These are phyloP conservation scores for Xenus cinereus DNA, from an alignment of 2,113 vertebrate genomes.

Conservation along the genomic window DNA sequence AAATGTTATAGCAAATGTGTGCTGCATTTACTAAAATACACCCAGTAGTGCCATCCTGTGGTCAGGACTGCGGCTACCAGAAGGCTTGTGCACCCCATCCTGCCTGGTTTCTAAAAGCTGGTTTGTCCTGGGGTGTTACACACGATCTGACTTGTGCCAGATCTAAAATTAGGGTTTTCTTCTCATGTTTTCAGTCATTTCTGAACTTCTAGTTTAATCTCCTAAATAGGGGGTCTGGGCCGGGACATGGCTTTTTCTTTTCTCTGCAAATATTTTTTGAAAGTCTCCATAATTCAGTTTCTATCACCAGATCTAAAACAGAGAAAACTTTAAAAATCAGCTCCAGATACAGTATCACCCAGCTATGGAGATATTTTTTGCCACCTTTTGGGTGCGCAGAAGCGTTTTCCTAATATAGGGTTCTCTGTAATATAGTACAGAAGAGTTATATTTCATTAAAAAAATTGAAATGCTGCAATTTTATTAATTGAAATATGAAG, in stretches of 20 bases:
- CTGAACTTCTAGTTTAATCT: neutral
- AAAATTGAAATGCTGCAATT: neutral
- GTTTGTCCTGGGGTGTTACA: neutral
- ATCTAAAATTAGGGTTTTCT: neutral
- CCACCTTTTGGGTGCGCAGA: neutral
- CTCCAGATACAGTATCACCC: neutral
- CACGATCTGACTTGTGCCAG: neutral
- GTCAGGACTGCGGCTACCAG: neutral
- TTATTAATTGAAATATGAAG: neutral
- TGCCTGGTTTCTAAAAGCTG: neutral
- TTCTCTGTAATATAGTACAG: neutral
- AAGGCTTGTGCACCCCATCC: rapidly evolving
- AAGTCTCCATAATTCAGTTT: neutral
- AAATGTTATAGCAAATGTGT: neutral
- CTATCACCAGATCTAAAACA: neutral
- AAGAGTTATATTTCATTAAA: neutral
- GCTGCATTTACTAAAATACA: neutral
- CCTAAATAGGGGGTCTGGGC: neutral
- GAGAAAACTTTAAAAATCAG: neutral
- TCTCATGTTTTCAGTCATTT: neutral
- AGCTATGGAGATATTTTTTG: neutral
- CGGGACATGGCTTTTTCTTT: neutral
- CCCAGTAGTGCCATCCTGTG: conserved; percentile 76
- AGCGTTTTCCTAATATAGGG: neutral
- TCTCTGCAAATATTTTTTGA: neutral